Conservation (phyloP, 2,113 vertebrate genomes). For the Rhagologus leucostigma region DNA sequence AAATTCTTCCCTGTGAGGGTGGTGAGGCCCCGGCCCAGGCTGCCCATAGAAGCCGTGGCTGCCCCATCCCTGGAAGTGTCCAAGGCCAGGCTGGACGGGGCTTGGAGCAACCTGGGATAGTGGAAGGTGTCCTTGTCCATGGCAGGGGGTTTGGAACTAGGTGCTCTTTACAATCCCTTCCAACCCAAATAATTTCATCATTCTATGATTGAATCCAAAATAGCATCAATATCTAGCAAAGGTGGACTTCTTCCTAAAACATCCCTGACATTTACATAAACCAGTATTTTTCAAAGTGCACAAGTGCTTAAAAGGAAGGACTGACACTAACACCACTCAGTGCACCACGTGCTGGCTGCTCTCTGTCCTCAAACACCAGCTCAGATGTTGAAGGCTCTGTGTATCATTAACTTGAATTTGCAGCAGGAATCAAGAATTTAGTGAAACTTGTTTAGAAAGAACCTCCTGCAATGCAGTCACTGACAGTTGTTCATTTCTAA, state of each 20-base stretch:
- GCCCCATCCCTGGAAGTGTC: not conserved
- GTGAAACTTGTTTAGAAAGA: rapidly evolving
- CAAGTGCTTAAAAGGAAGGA: not conserved
- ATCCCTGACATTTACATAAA: not conserved
- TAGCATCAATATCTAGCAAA: not conserved
- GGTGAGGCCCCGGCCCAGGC: rapidly evolving
- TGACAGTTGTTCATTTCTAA: not conserved
- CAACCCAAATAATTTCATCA: not conserved
- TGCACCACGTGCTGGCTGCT: rapidly evolving
- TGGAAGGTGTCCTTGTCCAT: not conserved
- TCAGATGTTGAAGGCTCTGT: not conserved
- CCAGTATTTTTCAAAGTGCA: not conserved
- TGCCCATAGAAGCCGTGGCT: not conserved
- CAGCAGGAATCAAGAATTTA: not conserved
- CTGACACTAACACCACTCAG: not conserved
- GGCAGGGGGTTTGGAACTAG: not conserved
- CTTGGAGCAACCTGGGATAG: not conserved
- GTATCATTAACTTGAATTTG: not conserved
- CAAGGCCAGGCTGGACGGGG: not conserved
- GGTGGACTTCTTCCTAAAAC: not conserved
- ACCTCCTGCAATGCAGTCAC: rapidly evolving
- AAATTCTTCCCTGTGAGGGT: not conserved
- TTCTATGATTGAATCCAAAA: not conserved
- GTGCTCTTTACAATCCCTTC: not conserved
- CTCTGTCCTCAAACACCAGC: not conserved